Evolutionary conservation across 2,888 invertebrate species (phyloP).

Genomic region (Synanthedon formicaeformis): DNA sequence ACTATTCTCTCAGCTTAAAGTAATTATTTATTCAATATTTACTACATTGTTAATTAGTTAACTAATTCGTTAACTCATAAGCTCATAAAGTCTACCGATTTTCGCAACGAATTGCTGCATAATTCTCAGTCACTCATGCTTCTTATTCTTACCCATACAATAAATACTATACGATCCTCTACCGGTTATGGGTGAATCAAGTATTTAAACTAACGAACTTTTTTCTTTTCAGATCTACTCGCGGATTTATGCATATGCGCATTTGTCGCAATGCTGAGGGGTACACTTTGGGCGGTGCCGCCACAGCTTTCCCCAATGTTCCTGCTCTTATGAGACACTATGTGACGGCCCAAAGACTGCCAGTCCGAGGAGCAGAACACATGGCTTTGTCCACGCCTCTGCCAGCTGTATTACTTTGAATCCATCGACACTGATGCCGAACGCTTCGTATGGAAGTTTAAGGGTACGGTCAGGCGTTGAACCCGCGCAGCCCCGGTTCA

Average conservation of each 20-base stretch:
- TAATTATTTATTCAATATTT: slow-evolving; percentile 62
- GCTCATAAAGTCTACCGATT: too few relatives aligned
- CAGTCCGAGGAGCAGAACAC: slow-evolving; percentile 95
- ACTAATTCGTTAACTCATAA: too few relatives aligned
- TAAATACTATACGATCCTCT: not conserved
- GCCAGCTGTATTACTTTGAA: slow-evolving; percentile 82
- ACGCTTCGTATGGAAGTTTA: too few relatives aligned
- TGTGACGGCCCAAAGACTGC: slow-evolving; percentile 87
- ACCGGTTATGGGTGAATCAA: slow-evolving; percentile 1
- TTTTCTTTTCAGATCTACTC: slow-evolving; percentile 78
- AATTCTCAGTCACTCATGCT: too few relatives aligned
- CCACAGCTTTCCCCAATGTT: slow-evolving; percentile 91
- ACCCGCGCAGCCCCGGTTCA: too few relatives aligned
- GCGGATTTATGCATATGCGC: slow-evolving; percentile 97
- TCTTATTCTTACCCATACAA: too few relatives aligned
- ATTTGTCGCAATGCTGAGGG: slow-evolving; percentile 86
- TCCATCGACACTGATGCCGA: too few relatives aligned
- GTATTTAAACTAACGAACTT: slow-evolving; percentile 1
- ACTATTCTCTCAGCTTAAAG: slow-evolving; percentile 95
- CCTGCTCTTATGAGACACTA: slow-evolving; percentile 97
- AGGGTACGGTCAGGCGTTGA: too few relatives aligned
- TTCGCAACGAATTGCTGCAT: too few relatives aligned
- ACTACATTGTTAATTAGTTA: too few relatives aligned
- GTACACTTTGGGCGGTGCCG: slow-evolving; percentile 92
- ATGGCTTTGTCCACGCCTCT: slow-evolving; percentile 95